phyloP scores from a whole-genome alignment of 2,113 vertebrate genomes.

The Uria lomvia region DNA sequence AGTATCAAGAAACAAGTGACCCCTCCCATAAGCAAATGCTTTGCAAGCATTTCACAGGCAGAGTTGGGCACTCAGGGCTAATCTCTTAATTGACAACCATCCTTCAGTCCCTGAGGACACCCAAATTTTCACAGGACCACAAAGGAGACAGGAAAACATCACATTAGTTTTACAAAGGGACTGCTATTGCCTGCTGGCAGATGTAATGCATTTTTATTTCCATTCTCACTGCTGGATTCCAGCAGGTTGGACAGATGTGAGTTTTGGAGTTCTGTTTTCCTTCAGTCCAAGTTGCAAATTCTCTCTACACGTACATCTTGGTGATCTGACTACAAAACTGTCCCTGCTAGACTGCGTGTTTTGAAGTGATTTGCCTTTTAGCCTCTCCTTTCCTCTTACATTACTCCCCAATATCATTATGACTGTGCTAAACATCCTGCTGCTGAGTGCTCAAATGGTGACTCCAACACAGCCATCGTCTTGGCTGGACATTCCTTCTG shows the following conservation, averaged over 20 bases:
- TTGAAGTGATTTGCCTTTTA: background rate
- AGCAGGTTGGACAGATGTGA: background rate
- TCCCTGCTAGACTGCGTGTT: background rate
- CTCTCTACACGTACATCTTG: background rate
- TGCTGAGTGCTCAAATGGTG: background rate
- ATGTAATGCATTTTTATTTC: background rate
- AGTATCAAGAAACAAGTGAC: background rate
- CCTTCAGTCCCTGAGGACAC: background rate
- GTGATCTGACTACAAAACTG: background rate
- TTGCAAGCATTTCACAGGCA: background rate
- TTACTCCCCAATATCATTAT: background rate
- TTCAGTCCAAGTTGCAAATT: background rate
- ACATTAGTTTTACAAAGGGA: background rate
- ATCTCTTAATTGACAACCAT: background rate
- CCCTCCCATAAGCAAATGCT: background rate
- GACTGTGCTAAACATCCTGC: background rate
- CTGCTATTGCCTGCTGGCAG: background rate
- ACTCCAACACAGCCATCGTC: background rate
- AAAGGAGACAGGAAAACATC: background rate
- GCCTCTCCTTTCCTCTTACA: background rate
- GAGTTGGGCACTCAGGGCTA: background rate
- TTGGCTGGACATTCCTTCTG: background rate
- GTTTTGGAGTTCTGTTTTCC: background rate
- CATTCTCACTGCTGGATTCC: background rate
- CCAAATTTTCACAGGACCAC: background rate